Evolutionary conservation across 2,888 invertebrate genomes (phyloP).

Genomic region (Azorinus chamasolen): DNA sequence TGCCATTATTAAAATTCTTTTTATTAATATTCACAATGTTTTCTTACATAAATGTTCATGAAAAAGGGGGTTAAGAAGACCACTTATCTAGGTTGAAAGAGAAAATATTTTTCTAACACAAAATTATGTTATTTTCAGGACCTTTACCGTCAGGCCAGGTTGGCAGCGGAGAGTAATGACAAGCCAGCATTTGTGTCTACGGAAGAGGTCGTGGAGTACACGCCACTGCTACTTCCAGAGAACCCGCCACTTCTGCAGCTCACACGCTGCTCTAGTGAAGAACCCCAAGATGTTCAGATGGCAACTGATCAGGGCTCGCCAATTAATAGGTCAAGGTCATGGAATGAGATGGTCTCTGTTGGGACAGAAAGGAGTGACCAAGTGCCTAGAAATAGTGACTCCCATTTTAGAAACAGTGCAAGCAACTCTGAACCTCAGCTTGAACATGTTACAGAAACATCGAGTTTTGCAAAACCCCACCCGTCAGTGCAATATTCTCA

Average conservation of each 20-base stretch:
- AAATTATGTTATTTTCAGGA: slow-evolving; percentile 24
- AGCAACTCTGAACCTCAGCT: slow-evolving; percentile 32
- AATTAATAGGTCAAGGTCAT: slow-evolving; percentile 63
- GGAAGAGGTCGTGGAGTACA: slow-evolving; percentile 67
- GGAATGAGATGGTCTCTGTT: slow-evolving; percentile 58
- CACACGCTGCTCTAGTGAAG: slow-evolving; percentile 57
- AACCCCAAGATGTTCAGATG: slow-evolving; percentile 39
- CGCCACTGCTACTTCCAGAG: slow-evolving; percentile 44
- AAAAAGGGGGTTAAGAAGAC: no score
- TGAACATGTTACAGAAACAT: slow-evolving; percentile 10
- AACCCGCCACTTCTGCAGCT: slow-evolving; percentile 51
- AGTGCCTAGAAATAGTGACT: slow-evolving; percentile 37
- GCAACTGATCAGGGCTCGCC: slow-evolving; percentile 17
- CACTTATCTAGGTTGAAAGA: no score
- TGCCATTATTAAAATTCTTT: no score
- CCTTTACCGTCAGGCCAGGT: slow-evolving; percentile 68
- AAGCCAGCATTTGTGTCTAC: slow-evolving; percentile 47
- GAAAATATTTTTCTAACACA: neutral
- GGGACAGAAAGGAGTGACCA: slow-evolving; percentile 22
- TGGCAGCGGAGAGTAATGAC: slow-evolving; percentile 26
- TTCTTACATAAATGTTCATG: no score
- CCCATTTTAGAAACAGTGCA: slow-evolving; percentile 15
- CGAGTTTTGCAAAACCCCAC: slow-evolving; percentile 16
- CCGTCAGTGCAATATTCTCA: slow-evolving; percentile 65
- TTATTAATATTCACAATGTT: no score